Evolutionary conservation across 2,113 vertebrate species (phyloP), one percentile per base, ranked within the genome.

Genomic region (Oncorhynchus nerka): DNA sequence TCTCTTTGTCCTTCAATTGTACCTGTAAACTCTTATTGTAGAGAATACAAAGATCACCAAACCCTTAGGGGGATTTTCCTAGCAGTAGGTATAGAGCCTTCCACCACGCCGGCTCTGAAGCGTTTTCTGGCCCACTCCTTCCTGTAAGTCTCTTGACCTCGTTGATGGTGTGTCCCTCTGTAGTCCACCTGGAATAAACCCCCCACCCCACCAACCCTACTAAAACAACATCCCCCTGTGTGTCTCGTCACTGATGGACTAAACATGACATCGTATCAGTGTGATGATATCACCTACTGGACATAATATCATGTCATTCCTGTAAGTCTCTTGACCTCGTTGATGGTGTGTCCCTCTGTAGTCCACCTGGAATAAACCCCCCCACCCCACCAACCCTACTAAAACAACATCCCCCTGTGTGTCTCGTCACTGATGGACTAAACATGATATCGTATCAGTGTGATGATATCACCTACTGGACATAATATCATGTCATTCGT

Each of bases 11-110:
- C 15, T 55, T 55, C 49, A 19, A 61, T 71, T 55, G 64, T 49
- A 68, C 70, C 65, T 84, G 61, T 82, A 22, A 22, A 74, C 65
- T 83, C 68, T 81, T 82, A 83, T 93, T 94, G 86, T 94, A 94
- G 93, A 71, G 79, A 92, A 75, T 89, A 90, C 78, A 93, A 92
- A 92, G 92, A 93, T 26, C 89, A 90, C 89, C 91, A 74, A 81
- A 81, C 81, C 79, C 92, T 94, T 89, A 86, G 90, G 75, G 92
- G 87, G 91, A 92, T 94, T 92, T 93, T 94, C 87, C 89, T 90
- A 88, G 93, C 90, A 39, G 89, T 93, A 90, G 93, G 93, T 92
- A 91, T 94, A 81, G 86, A 93, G 81, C 91, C 90, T 68, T 77
- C 92, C 59, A 87, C 86, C 85, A 88, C 86, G 9, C 89, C 92